Base-by-base conservation (phyloP, 2,113 vertebrate species). In the Rhinichthys klamathensis region DNA sequence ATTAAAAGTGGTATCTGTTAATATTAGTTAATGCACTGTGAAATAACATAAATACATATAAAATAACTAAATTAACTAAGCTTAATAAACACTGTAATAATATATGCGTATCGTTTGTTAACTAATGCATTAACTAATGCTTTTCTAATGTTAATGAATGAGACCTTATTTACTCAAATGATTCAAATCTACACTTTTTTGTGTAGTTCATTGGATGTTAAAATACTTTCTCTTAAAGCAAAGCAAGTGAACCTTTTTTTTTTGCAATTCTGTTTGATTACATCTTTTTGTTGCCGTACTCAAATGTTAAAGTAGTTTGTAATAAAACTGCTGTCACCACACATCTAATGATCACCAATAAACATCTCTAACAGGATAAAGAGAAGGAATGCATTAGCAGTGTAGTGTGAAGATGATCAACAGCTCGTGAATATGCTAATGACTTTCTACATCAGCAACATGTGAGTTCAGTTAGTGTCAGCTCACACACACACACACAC, bases 351-450 rank as follows among this genome's bases (percentile, higher is more conserved):
- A n/a, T 60, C 76, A 41, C 21, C 12, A 51, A 13, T 10, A 75
- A 72, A 49, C 79, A 35, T 41, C 41, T 74, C 67, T 75, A 16
- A 46, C 51, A 84, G 54, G 8, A 41, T 13, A 25, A 0, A 27
- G 38, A 67, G 75, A 21, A 38, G n/a, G 18, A 46, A 44, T 84
- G 23, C 25, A n/a, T 87, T 84, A 81, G 77, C 18, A 27, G 21
- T 3, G 9, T 4, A 30, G 49, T 82, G 86, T 87, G 78, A 87
- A 82, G 70, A 30, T 65, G 69, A 76, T 81, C 54, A 49, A 70
- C 56, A 81, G 74, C 58, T 81, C 65, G 69, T 81, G 16, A 46
- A 15, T 35, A 77, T n/a, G 30, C 51, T 58, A 58, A 78, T 58
- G 10, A n/a, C 30, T 21, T 32, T 56, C 16, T 11, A 21, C 44